Evolutionary conservation across 1,140 invertebrate species (phyloP).

Genomic region (Tribolium madens): DNA sequence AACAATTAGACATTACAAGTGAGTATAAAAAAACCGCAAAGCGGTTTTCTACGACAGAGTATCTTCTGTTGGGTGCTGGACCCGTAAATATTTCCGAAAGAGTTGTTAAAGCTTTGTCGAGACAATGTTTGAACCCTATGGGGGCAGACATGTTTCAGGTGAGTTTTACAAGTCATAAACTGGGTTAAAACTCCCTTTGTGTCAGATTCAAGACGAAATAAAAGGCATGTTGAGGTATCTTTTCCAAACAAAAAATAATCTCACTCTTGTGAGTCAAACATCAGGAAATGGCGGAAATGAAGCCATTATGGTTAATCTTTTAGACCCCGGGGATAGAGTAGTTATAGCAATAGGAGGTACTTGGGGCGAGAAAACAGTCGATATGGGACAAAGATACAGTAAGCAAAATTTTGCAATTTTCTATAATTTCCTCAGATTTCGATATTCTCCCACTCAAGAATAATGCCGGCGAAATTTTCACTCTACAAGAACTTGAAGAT

Average conservation of each 20-base stretch:
- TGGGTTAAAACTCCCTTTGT: not conserved
- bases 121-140: slow-evolving; percentile 15
- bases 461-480: slow-evolving; percentile 68
- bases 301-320: slow-evolving; percentile 78
- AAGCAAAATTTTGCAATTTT: not conserved
- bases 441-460: not conserved
- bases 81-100: not conserved
- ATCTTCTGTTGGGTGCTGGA: slow-evolving; percentile 5
- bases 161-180: not conserved
- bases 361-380: slow-evolving; percentile 81
- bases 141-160: not conserved
- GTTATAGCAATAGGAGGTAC: slow-evolving; percentile 79
- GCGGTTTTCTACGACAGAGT: not conserved
- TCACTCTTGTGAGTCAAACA: slow-evolving; percentile 81
- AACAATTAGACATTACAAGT: not conserved
- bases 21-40: not conserved
- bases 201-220: slow-evolving; percentile 84
- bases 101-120: not conserved
- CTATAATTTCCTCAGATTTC: not conserved
- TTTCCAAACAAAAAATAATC: slow-evolving; percentile 83
- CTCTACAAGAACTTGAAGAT: slow-evolving; percentile 69
- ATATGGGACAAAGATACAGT: slow-evolving; percentile 75
- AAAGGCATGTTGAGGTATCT: slow-evolving; percentile 82
- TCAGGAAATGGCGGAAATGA: slow-evolving; percentile 87
- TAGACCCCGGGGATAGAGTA: slow-evolving; percentile 78